A percentile compares a stretch with the other conserved stretches of the same genome.
These are phyloP conservation scores for Liopterus haemorrhoidalis DNA, from an alignment of 2,888 invertebrate genomes.

Conservation along the genomic window DNA sequence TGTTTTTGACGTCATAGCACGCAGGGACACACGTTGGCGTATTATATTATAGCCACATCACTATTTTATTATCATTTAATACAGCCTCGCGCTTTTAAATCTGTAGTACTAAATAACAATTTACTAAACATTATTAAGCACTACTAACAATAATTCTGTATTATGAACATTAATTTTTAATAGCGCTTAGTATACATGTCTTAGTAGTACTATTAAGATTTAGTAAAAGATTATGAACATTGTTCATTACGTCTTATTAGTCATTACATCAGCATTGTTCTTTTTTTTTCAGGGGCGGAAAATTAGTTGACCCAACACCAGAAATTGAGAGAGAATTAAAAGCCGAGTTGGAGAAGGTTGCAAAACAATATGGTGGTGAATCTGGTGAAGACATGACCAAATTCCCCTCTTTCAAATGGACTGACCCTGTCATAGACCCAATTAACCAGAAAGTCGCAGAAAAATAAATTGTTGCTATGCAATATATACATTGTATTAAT, in stretches of 20 bases:
- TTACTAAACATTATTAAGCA: too few species aligned
- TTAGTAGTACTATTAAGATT: too few species aligned
- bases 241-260: not conserved
- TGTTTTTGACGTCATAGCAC: too few species aligned
- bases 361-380: conserved; percentile 70
- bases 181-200: too few species aligned
- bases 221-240: conserved; percentile 3
- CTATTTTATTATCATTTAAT: too few species aligned
- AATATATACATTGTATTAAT: not conserved
- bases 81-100: too few species aligned
- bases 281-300: conserved; percentile 61
- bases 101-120: too few species aligned
- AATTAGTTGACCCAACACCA: conserved; percentile 75
- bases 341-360: conserved; percentile 73
- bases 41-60: too few species aligned
- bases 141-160: too few species aligned
- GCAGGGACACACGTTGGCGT: too few species aligned
- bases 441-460: conserved; percentile 52
- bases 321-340: conserved; percentile 68
- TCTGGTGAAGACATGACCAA: conserved; percentile 77
- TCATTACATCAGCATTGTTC: conserved; percentile 4
- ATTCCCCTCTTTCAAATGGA: conserved; percentile 81
- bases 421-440: conserved; percentile 64
- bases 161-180: too few species aligned
- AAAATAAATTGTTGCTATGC: conserved; percentile 24